These are phyloP conservation scores for Macroglossus sobrinus DNA, from an alignment of 2,113 vertebrate species.

Conservation along the genomic window DNA sequence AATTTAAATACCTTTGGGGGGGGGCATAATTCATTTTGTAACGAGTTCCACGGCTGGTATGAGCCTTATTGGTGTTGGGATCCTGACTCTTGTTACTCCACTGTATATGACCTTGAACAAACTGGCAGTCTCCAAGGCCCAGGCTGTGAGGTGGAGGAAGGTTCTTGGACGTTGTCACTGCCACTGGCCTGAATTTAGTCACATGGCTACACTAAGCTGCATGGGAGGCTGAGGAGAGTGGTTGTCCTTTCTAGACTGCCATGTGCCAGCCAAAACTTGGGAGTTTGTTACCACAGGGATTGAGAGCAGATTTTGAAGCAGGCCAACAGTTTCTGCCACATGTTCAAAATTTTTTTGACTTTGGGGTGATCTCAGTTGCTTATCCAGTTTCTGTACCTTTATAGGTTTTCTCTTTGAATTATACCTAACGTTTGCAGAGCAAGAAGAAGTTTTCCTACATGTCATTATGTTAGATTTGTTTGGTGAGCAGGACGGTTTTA, in stretches of 20 bases:
- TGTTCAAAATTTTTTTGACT: neutral
- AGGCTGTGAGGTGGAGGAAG: neutral
- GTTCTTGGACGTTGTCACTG: fast-evolving
- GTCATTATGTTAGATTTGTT: neutral
- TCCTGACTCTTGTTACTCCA: neutral
- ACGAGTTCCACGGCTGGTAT: neutral
- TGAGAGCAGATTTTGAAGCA: neutral
- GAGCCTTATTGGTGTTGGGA: fast-evolving
- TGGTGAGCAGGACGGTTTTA: neutral
- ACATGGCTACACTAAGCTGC: fast-evolving
- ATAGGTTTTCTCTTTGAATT: neutral
- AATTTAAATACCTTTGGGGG: neutral
- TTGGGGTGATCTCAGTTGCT: neutral
- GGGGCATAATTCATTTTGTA: neutral
- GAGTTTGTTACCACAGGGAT: neutral
- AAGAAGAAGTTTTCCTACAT: neutral
- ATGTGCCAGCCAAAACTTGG: fast-evolving
- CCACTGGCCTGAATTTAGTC: neutral
- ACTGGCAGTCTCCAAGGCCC: neutral
- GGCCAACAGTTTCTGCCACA: neutral
- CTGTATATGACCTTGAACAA: neutral
- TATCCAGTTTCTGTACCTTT: neutral
- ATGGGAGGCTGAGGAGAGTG: fast-evolving
- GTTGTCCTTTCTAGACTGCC: neutral
- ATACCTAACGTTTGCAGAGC: neutral